Conservation (phyloP, 2,888 invertebrate genomes). For the Drosophila gaucha region DNA sequence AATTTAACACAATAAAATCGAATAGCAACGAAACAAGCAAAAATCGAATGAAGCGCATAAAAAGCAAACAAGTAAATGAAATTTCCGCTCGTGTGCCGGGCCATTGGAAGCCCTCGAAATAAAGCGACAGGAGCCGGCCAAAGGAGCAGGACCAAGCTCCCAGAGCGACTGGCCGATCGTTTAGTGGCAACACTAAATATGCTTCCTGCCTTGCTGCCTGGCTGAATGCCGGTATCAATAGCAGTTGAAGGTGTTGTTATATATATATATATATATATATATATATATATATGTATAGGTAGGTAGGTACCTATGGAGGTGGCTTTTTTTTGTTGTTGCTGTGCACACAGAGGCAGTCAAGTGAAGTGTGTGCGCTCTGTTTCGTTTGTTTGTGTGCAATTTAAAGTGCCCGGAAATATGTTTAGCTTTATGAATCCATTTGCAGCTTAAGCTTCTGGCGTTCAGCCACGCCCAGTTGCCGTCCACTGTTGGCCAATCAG, state of each 20-base stretch:
- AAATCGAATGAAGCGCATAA: constrained; percentile 53
- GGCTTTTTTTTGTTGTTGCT: constrained; percentile 8
- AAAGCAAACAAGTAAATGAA: constrained; percentile 78
- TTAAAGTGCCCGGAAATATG: constrained; percentile 75
- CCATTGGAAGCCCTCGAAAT: constrained; percentile 7
- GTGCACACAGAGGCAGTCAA: constrained; percentile 9
- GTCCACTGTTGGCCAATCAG: constrained; percentile 29
- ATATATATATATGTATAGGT: not conserved
- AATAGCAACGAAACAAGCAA: constrained; percentile 12
- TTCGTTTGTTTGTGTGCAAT: constrained; percentile 53
- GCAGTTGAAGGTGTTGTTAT: constrained; percentile 24
- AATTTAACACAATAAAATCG: constrained; percentile 41
- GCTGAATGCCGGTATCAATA: constrained; percentile 38
- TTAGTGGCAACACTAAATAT: constrained; percentile 46
- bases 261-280: not conserved
- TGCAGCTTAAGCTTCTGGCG: constrained; percentile 23
- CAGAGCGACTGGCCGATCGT: constrained; percentile 30
- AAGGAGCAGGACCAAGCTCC: constrained; percentile 11
- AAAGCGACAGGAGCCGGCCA: constrained; percentile 12
- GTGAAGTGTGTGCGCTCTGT: constrained; percentile 12
- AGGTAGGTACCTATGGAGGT: not conserved
- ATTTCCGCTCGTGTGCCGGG: constrained; percentile 65
- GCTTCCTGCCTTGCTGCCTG: constrained; percentile 14
- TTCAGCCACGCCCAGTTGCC: constrained; percentile 21
- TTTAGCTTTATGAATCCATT: constrained; percentile 61